Conservation (phyloP, 1,140 invertebrate genomes). For the Armadillidium nasatum region DNA sequence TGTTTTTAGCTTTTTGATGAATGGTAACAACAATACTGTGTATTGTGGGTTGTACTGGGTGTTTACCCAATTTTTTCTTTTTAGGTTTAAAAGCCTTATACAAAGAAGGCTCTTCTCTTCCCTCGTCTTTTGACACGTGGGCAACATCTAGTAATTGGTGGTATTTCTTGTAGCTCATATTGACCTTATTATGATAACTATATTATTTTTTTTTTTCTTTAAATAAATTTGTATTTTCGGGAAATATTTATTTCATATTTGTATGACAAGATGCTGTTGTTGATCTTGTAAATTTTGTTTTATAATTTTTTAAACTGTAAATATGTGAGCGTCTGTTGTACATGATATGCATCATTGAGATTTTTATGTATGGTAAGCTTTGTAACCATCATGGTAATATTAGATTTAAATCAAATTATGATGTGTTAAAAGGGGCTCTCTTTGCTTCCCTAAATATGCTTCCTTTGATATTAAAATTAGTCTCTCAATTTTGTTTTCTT, state of each 20-base stretch:
- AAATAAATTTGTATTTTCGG: background rate
- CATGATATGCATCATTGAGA: background rate
- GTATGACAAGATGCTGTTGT: background rate
- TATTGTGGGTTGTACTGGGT: slow-evolving; percentile 9
- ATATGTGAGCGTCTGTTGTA: background rate
- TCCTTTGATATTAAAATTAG: slow-evolving; percentile 7
- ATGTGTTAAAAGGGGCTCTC: slow-evolving; percentile 7
- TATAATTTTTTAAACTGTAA: slow-evolving; percentile 4
- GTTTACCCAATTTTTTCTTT: background rate
- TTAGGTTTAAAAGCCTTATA: background rate
- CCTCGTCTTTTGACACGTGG: background rate
- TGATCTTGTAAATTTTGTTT: background rate
- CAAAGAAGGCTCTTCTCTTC: background rate
- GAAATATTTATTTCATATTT: slow-evolving; percentile 8
- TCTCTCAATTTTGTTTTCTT: background rate
- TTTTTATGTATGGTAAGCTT: slow-evolving; percentile 4
- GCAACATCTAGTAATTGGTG: slow-evolving; percentile 4
- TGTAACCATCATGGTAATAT: background rate
- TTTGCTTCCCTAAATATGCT: background rate
- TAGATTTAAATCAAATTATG: slow-evolving; percentile 1
- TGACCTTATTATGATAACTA: background rate
- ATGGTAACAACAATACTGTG: slow-evolving; percentile 10
- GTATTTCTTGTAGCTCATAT: slow-evolving; percentile 11
- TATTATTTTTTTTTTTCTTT: background rate
- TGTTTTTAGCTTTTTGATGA: background rate